These are phyloP conservation scores for Pegoplata infirma DNA, from an alignment of 2,888 invertebrate species.

Conservation along the genomic window DNA sequence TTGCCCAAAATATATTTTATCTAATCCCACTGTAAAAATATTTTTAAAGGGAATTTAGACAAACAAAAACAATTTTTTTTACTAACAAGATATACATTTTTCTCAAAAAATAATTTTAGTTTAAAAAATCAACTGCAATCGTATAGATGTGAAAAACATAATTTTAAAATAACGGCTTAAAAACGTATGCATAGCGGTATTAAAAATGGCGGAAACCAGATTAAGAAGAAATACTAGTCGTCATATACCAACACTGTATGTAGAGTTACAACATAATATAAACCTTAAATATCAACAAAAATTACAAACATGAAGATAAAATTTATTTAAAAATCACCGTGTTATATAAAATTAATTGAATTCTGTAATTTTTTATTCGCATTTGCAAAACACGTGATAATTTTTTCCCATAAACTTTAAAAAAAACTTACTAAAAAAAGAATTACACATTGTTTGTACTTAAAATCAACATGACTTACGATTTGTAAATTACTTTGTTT, in stretches of 20 bases:
- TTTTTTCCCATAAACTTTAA: constrained; percentile 19
- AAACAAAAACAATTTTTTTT: constrained; percentile 17
- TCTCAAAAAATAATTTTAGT: constrained; percentile 23
- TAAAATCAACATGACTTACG: background rate
- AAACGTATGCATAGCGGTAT: background rate
- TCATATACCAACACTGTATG: constrained; percentile 71
- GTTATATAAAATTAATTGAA: constrained; percentile 13
- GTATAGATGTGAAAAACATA: constrained; percentile 29
- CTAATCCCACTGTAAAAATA: constrained; percentile 30
- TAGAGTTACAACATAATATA: background rate
- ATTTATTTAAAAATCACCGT: background rate
- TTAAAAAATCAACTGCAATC: constrained; percentile 17
- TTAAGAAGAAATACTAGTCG: constrained; percentile 72
- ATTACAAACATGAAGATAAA: background rate
- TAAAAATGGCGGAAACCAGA: constrained; percentile 71
- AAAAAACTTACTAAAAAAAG: background rate
- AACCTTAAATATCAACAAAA: background rate
- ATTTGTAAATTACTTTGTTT: constrained; percentile 10
- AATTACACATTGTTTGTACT: background rate
- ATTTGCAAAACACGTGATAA: constrained; percentile 16
- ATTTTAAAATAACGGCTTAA: constrained; percentile 18
- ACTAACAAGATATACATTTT: background rate
- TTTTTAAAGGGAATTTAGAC: constrained; percentile 12
- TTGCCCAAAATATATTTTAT: background rate
- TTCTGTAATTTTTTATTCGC: constrained; percentile 23